phyloP scores from a whole-genome alignment of 2,797 vertebrate species.

The Enteromius mattozi region DNA sequence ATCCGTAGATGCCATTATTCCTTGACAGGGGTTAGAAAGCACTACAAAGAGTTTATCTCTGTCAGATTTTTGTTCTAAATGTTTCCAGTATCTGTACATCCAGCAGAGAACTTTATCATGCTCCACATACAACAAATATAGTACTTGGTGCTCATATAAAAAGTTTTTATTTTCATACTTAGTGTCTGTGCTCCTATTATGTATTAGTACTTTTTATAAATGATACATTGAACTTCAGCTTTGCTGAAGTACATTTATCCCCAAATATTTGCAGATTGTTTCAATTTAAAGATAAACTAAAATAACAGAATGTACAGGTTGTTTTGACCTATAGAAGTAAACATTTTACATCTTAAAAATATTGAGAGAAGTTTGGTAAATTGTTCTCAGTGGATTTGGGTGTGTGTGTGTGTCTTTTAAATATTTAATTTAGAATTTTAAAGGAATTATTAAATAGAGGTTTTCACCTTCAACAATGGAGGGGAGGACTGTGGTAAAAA shows the following conservation, averaged over 20 bases:
- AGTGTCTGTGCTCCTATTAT: constrained; percentile 28
- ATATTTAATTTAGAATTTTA: constrained; percentile 33
- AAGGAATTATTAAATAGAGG: constrained; percentile 17
- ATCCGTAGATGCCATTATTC: constrained; percentile 8
- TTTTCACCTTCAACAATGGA: constrained; percentile 50
- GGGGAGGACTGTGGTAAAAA: constrained; percentile 46
- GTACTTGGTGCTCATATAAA: constrained; percentile 41
- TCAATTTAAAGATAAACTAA: constrained; percentile 11
- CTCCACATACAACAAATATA: constrained; percentile 28
- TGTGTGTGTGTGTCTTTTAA: constrained; percentile 32
- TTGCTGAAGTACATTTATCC: constrained; percentile 5
- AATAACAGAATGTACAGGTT: constrained; percentile 18
- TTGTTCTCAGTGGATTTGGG: constrained; percentile 1
- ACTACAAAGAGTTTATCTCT: constrained; percentile 17
- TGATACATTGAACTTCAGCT: background rate
- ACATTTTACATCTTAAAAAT: constrained; percentile 2
- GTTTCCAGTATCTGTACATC: constrained; percentile 20
- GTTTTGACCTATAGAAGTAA: constrained; percentile 28
- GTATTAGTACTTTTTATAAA: constrained; percentile 34
- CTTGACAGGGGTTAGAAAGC: constrained; percentile 20
- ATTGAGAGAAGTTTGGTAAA: constrained; percentile 34
- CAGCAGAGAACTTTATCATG: constrained; percentile 28
- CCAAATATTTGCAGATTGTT: constrained; percentile 9
- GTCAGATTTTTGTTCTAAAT: background rate
- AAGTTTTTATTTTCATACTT: constrained; percentile 38